Evolutionary conservation across 2,113 vertebrate species (phyloP).

Genomic region (Microtus montanus): DNA sequence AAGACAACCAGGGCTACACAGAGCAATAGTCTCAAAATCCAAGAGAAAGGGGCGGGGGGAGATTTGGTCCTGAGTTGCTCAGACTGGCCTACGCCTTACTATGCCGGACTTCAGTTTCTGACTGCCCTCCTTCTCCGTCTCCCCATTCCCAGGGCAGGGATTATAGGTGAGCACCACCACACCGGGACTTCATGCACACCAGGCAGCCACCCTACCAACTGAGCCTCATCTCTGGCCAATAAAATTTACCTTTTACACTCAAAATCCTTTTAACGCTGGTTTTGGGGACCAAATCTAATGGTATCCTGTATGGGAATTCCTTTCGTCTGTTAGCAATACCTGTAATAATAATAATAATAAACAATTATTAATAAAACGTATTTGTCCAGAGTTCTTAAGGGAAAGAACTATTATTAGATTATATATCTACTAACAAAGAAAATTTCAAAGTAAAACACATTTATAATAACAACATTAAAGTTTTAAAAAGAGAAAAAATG

Average conservation of each 20-base stretch:
- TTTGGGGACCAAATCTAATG: conserved; percentile 91
- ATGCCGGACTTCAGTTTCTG: not conserved
- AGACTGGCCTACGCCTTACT: too few relatives aligned
- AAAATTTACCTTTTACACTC: conserved; percentile 90
- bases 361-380: not conserved
- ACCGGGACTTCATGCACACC: not conserved
- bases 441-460: conserved; percentile 13
- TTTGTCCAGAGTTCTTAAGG: conserved; percentile 17
- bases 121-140: too few relatives aligned
- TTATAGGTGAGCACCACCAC: not conserved
- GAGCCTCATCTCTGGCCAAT: not conserved
- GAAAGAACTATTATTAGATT: conserved; percentile 8
- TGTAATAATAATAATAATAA: conserved; percentile 67
- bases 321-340: conserved; percentile 84
- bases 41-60: not conserved
- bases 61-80: not conserved
- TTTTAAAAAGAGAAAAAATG: conserved; percentile 1
- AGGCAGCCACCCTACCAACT: not conserved
- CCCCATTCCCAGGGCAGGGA: not conserved
- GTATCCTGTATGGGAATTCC: conserved; percentile 87
- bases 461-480: conserved; percentile 45
- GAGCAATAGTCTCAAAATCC: not conserved
- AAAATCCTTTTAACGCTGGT: conserved; percentile 87
- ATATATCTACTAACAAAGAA: not conserved
- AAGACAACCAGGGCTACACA: not conserved